A percentile compares a stretch with the other conserved stretches of the same genome.
Evolutionary conservation across 2,113 vertebrate genomes (phyloP).

Genomic region (Rhizomys pruinosus): DNA sequence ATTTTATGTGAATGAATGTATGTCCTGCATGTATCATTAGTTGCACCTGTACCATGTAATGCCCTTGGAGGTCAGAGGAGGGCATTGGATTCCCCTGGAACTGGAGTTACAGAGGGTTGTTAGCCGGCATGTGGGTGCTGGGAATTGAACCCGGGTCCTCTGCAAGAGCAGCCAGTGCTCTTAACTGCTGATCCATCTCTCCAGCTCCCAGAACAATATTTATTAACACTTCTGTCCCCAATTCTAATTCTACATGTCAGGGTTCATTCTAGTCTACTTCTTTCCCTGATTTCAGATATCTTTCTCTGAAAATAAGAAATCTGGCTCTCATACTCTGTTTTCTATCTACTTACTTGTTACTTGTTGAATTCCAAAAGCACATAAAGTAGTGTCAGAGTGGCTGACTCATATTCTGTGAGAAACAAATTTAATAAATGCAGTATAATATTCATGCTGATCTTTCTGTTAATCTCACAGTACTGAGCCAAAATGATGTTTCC

Average conservation of each 20-base stretch:
- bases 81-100: too few relatives aligned
- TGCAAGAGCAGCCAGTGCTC: too few relatives aligned
- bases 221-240: neutral
- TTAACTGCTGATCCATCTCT: too few relatives aligned
- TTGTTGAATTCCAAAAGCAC: neutral
- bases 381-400: neutral
- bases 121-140: too few relatives aligned
- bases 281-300: neutral
- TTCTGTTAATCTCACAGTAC: neutral
- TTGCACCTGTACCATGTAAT: too few relatives aligned
- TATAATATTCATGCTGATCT: neutral
- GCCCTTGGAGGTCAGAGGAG: too few relatives aligned
- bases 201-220: neutral
- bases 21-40: too few relatives aligned
- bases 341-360: neutral
- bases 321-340: neutral
- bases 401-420: neutral
- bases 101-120: too few relatives aligned
- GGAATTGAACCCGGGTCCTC: too few relatives aligned
- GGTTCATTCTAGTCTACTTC: neutral
- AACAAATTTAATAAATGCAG: neutral
- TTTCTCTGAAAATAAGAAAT: neutral
- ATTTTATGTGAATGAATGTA: too few relatives aligned
- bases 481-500: neutral
- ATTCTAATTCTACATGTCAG: neutral